A percentile compares a stretch with the other conserved stretches of the same genome.
Conservation (phyloP, 2,888 invertebrate genomes). For the Taphrorychus bicolor region DNA sequence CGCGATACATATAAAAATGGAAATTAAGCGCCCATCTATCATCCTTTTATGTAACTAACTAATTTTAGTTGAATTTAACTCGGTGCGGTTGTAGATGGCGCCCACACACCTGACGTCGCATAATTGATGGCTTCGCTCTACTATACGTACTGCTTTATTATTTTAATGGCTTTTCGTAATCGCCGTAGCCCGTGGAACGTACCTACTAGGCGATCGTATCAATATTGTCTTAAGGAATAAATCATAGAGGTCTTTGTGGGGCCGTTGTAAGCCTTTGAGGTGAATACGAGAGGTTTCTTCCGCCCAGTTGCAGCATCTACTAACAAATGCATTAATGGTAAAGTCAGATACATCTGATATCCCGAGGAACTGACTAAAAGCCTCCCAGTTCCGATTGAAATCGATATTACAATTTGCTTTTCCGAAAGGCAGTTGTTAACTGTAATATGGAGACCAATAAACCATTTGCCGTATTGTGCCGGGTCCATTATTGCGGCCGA, state of each 20-base stretch:
- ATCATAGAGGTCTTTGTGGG: background rate
- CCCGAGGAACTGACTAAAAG: background rate
- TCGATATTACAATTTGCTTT: conserved; percentile 28
- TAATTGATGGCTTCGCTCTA: conserved; percentile 9
- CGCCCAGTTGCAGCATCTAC: no score
- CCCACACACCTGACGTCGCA: conserved; percentile 7
- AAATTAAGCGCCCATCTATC: conserved; percentile 16
- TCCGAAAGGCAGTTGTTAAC: conserved; percentile 22
- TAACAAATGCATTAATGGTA: no score
- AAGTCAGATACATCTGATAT: background rate
- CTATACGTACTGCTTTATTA: conserved; percentile 10
- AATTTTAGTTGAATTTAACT: conserved; percentile 15
- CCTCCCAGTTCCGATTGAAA: conserved; percentile 3
- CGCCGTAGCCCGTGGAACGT: background rate
- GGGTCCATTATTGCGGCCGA: conserved; percentile 26
- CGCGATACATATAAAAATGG: conserved; percentile 6
- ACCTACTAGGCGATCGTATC: conserved; percentile 1
- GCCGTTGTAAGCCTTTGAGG: background rate
- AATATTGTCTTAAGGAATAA: conserved; percentile 11
- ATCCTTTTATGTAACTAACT: conserved; percentile 15
- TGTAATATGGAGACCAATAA: conserved; percentile 23
- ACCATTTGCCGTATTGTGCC: conserved; percentile 27
- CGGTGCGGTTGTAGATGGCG: conserved; percentile 8
- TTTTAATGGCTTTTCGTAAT: conserved; percentile 14
- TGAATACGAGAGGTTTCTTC: no score